Base-by-base conservation (phyloP, 53 echinoderm and acorn worm genomes). In the Astropecten irregularis region DNA sequence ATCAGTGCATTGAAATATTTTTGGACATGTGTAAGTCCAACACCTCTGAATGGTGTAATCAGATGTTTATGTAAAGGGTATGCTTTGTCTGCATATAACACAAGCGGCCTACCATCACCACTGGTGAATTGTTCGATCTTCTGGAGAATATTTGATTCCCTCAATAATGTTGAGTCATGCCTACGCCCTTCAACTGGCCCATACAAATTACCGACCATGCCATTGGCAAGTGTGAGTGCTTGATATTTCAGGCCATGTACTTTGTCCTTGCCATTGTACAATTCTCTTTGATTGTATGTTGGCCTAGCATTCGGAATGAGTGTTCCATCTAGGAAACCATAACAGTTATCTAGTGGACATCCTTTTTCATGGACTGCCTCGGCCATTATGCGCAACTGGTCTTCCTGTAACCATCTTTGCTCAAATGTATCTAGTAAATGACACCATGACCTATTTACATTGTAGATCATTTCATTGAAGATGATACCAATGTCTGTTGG, bases 291-390 rank as follows among this genome's bases (percentile, higher is more conserved):
- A 34, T 65, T 65, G 36, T 65, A 65, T 14, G 18, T 65, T 16
- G 66, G 66, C 19, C 66, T 33, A 65, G 35, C 38, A 65, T 37
- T 33, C n/a, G 66, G 66, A 18, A 33, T 65, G 18, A 65, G 66
- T 65, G 66, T 65, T 65, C 66, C 66, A 20, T 65, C 66, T 36
- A 37, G 35, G 38, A 65, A 65, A 65, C 66, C 66, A 33, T 37
- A 65, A 22, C 35, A 35, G 66, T 65, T 65, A 65, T 65, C 66
- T n/a, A 65, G 35, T n/a, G 66, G 66, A 11, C 35, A 33, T 65
- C 66, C 66, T 37, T 65, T 65, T 14, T 33, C 38, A 65, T 65
- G 38, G n/a, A 65, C 66, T 65, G 66, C 66, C 4, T 65, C 66
- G 10, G 66, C 66, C 16, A 65, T n/a, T 15, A 16, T 37, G 38